Conservation (phyloP, 2,113 vertebrate genomes). For the Amphilophus citrinellus region DNA sequence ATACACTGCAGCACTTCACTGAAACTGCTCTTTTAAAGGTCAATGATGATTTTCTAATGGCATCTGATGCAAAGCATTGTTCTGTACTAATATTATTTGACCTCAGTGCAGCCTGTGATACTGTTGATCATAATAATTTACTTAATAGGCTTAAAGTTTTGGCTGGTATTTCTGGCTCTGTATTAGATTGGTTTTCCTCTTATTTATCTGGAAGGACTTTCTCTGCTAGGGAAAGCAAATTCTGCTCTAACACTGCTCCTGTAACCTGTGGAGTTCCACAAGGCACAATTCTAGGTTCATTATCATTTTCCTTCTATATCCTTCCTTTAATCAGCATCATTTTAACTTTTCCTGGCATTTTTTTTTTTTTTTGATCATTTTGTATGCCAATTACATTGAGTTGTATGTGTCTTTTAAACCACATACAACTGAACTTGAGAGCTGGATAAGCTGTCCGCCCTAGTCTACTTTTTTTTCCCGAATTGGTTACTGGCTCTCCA, state of each 20-base stretch:
- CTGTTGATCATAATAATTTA: neutral
- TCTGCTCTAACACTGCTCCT: neutral
- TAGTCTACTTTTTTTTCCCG: rapidly evolving
- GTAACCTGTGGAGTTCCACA: neutral
- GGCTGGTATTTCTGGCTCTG: neutral
- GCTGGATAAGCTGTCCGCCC: neutral
- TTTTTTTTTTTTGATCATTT: neutral
- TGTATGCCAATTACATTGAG: too few species aligned
- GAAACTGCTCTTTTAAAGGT: neutral
- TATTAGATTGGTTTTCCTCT: neutral
- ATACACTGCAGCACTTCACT: neutral
- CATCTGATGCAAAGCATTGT: neutral
- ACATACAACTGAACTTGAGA: too few species aligned
- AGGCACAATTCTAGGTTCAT: neutral
- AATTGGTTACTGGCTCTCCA: neutral
- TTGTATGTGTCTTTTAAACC: neutral
- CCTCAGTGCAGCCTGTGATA: rapidly evolving
- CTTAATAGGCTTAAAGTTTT: neutral
- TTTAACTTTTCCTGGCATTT: neutral
- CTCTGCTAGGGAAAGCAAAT: neutral
- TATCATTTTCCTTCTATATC: neutral
- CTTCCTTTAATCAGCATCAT: neutral
- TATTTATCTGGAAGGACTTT: neutral
- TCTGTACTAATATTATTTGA: neutral
- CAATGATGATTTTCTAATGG: neutral